These are phyloP conservation scores for Prionace glauca DNA, from an alignment of 2,797 vertebrate species.

Conservation along the genomic window DNA sequence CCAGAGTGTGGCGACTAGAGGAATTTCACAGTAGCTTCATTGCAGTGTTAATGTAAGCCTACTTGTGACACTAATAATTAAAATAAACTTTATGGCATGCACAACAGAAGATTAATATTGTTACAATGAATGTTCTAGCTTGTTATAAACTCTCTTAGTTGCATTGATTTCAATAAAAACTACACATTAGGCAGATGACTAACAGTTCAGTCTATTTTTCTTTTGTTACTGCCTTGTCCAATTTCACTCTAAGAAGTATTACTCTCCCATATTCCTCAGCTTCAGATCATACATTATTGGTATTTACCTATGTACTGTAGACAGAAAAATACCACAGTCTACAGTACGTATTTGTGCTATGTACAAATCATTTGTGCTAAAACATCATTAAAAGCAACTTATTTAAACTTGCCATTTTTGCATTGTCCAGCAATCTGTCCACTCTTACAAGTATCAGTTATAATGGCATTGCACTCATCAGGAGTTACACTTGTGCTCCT, in stretches of 20 bases:
- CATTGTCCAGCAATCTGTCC: neutral
- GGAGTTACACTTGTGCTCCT: slow-evolving; percentile 6
- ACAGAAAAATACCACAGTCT: neutral
- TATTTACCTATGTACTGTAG: neutral
- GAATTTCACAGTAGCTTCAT: too few species aligned
- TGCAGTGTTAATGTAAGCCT: too few species aligned
- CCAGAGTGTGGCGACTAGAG: too few species aligned
- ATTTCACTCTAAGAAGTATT: neutral
- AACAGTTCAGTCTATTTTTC: neutral
- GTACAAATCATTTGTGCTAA: neutral
- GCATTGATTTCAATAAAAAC: neutral
- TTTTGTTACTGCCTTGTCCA: neutral
- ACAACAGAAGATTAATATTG: too few species aligned
- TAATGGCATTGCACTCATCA: neutral
- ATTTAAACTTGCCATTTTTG: neutral
- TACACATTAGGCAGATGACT: neutral
- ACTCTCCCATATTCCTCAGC: neutral
- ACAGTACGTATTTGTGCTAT: too few species aligned
- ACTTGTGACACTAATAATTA: too few species aligned
- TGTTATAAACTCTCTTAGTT: neutral
- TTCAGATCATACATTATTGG: neutral
- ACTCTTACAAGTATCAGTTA: neutral
- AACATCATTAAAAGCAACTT: neutral
- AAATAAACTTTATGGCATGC: too few species aligned
- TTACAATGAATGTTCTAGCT: too few species aligned